These are phyloP conservation scores for Horisme vitalbata DNA, from an alignment of 2,888 invertebrate genomes.

Conservation along the genomic window DNA sequence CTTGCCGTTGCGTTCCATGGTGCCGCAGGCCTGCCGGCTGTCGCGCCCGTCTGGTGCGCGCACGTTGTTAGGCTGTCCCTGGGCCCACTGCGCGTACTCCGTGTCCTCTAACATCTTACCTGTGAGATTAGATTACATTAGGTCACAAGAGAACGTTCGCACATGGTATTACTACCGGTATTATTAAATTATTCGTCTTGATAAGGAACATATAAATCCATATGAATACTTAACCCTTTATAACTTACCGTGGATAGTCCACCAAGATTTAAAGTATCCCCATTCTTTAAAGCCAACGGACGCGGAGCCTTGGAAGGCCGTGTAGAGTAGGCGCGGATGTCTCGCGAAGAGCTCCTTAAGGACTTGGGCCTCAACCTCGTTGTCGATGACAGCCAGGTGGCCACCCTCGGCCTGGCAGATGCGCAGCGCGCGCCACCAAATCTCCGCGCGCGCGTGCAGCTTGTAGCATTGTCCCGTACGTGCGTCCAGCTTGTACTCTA, in stretches of 20 bases:
- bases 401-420: slow-evolving; percentile 9
- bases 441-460: background rate
- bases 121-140: background rate
- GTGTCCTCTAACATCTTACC: background rate
- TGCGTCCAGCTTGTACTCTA: slow-evolving; percentile 3
- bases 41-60: background rate
- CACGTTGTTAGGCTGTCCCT: background rate
- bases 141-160: background rate
- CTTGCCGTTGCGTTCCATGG: background rate
- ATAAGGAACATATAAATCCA: too few relatives aligned
- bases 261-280: background rate
- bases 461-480: slow-evolving; percentile 11
- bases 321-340: background rate
- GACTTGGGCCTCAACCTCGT: background rate
- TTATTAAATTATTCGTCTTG: too few relatives aligned
- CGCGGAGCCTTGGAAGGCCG: background rate
- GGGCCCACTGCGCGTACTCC: background rate
- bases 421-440: background rate
- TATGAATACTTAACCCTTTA: background rate
- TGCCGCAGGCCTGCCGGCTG: background rate
- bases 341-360: slow-evolving; percentile 1
- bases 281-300: background rate
- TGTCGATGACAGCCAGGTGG: slow-evolving; percentile 7
- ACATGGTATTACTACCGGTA: too few relatives aligned
- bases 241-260: slow-evolving; percentile 8